A percentile compares a stretch with the other conserved stretches of the same genome.
Conservation (phyloP, 2,113 vertebrate genomes). For the Malurus cyaneus region DNA sequence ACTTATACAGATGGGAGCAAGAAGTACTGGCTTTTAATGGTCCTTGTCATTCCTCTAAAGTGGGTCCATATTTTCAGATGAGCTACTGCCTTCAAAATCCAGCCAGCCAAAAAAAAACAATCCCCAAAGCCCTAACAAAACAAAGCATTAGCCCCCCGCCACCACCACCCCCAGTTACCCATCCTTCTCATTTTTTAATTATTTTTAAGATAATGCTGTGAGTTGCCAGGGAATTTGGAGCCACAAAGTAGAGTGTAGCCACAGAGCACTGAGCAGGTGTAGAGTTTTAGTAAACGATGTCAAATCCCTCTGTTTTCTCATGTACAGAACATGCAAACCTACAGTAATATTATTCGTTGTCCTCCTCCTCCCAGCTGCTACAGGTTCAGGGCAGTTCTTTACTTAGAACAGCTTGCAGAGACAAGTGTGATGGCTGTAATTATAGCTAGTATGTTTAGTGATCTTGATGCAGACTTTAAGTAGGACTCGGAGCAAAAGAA, state of each 20-base stretch:
- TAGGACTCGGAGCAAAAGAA: neutral
- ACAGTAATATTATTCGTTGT: neutral
- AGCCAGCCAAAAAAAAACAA: neutral
- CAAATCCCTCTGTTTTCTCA: neutral
- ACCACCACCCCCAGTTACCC: neutral
- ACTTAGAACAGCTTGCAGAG: neutral
- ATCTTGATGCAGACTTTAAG: neutral
- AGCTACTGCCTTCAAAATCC: neutral
- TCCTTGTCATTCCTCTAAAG: neutral
- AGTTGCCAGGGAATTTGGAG: neutral
- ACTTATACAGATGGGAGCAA: neutral
- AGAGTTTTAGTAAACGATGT: neutral
- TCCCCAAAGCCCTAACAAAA: neutral
- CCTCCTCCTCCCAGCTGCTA: neutral
- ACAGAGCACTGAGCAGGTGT: neutral
- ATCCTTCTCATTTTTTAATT: neutral
- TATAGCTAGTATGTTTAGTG: neutral
- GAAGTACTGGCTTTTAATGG: neutral
- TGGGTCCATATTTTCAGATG: neutral
- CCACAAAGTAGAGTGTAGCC: neutral
- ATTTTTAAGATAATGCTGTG: neutral
- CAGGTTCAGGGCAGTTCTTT: neutral
- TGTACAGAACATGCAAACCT: neutral
- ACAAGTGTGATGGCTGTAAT: neutral
- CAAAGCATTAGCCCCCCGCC: neutral